Percentiles rank a stretch among this genome's conserved stretches.
Evolutionary conservation across 2,797 vertebrate species (phyloP).

Genomic region (Vireo griseus): DNA sequence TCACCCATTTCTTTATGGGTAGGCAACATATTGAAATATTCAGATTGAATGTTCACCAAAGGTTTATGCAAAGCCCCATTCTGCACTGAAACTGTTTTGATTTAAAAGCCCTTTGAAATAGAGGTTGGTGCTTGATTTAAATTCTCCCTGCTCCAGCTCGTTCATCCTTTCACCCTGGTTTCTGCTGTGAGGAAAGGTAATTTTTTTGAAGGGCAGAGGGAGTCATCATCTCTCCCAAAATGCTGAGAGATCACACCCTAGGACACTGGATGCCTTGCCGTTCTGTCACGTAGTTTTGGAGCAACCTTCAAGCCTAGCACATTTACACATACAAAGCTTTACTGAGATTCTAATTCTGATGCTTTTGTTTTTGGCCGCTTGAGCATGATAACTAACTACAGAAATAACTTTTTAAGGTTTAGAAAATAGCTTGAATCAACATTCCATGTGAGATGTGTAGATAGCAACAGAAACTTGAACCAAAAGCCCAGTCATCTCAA

Average conservation of each 20-base stretch:
- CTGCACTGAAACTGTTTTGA: background rate
- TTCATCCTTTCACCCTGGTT: background rate
- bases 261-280: background rate
- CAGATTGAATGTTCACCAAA: background rate
- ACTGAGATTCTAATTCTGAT: background rate
- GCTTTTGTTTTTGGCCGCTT: background rate
- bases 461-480: background rate
- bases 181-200: background rate
- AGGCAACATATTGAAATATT: background rate
- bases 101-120: background rate
- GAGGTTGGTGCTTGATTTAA: background rate
- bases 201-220: background rate
- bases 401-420: background rate
- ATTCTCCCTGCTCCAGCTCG: rapidly evolving
- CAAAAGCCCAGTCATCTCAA: background rate
- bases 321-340: background rate
- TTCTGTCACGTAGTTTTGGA: background rate
- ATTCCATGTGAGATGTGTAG: background rate
- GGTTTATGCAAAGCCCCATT: background rate
- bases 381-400: background rate
- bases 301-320: background rate
- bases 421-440: background rate
- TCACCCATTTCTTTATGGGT: background rate
- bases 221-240: background rate
- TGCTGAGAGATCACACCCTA: background rate